These are phyloP conservation scores for Caranx melampygus DNA, from an alignment of 2,113 vertebrate genomes.

Conservation along the genomic window DNA sequence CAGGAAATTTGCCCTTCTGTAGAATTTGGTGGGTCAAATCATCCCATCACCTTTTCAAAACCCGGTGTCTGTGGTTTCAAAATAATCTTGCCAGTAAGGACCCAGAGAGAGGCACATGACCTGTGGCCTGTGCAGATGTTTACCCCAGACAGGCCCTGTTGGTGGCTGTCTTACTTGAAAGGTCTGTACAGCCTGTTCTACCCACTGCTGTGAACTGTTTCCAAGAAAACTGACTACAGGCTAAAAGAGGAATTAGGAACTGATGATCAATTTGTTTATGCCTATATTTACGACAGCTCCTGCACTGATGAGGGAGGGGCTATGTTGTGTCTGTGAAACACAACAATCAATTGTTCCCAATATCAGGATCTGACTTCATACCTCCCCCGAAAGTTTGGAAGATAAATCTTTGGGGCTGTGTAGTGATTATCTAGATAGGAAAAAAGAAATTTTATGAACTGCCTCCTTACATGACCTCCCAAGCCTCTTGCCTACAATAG, in stretches of 20 bases:
- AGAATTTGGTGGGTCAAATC: background rate
- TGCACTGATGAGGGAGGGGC: background rate
- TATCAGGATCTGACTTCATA: background rate
- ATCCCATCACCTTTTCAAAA: background rate
- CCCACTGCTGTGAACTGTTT: background rate
- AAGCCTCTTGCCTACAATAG: too few species aligned
- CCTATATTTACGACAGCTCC: background rate
- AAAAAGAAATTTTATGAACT: background rate
- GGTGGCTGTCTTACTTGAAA: background rate
- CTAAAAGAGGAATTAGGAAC: background rate
- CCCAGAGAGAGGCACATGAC: background rate
- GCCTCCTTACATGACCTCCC: too few species aligned
- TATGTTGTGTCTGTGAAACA: background rate
- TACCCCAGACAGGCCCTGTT: too few species aligned
- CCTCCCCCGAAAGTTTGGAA: background rate
- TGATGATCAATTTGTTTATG: background rate
- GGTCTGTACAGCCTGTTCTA: background rate
- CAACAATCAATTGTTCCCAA: conserved; percentile 18
- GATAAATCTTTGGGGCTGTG: background rate
- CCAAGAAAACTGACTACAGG: background rate
- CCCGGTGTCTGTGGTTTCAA: background rate
- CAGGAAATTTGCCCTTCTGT: background rate
- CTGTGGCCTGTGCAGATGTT: too few species aligned
- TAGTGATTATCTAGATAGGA: background rate
- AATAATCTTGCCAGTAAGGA: background rate